Evolutionary conservation across 2,888 invertebrate species (phyloP).

Genomic region (Pharmacophagus antenor): DNA sequence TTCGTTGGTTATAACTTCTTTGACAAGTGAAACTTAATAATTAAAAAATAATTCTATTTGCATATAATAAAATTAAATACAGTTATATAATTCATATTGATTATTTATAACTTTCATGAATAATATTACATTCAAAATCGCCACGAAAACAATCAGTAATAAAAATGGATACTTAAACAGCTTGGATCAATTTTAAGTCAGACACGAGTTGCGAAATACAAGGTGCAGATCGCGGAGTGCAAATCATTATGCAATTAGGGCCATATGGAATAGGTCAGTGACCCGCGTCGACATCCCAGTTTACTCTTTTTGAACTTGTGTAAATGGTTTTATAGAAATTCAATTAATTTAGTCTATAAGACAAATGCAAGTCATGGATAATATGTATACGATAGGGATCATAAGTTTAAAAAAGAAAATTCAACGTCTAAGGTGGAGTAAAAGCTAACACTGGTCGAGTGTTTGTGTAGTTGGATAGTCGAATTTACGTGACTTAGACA

Average conservation of each 20-base stretch:
- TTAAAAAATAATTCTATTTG: too few relatives aligned
- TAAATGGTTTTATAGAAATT: too few relatives aligned
- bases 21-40: too few relatives aligned
- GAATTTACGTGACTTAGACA: conserved; percentile 62
- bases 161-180: conserved; percentile 8
- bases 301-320: too few relatives aligned
- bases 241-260: conserved; percentile 65
- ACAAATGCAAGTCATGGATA: too few relatives aligned
- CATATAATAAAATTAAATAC: too few relatives aligned
- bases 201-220: conserved; percentile 40
- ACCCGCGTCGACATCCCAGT: conserved; percentile 53
- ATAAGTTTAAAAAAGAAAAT: too few relatives aligned
- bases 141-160: conserved; percentile 4
- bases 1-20: too few relatives aligned
- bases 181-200: conserved; percentile 32
- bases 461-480: neutral
- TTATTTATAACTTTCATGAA: neutral
- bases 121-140: neutral
- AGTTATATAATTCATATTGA: too few relatives aligned
- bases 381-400: too few relatives aligned
- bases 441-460: too few relatives aligned
- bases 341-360: too few relatives aligned
- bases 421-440: neutral
- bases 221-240: conserved; percentile 46
- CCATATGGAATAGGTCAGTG: conserved; percentile 51